These are phyloP conservation scores for Pseudopodoces humilis DNA, from an alignment of 2,113 vertebrate species.

Conservation along the genomic window DNA sequence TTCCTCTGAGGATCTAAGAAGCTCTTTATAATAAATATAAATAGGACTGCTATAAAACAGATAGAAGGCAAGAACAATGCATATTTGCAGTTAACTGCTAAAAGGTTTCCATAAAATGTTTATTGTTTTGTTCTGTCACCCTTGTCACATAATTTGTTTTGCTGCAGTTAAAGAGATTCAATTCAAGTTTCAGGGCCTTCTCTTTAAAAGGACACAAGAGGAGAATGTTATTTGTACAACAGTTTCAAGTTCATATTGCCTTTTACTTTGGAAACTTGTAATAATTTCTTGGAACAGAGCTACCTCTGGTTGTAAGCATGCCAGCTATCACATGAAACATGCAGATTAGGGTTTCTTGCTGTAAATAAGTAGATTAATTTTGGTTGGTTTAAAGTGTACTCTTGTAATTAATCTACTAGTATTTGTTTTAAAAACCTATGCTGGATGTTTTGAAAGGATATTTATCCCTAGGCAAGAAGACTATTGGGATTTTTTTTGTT, in stretches of 20 bases:
- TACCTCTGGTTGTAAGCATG: background rate
- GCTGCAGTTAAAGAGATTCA: background rate
- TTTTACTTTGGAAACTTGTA: conserved; percentile 21
- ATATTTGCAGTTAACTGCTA: background rate
- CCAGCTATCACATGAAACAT: conserved; percentile 11
- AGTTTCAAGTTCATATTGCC: background rate
- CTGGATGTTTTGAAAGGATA: conserved; percentile 50
- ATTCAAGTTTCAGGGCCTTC: background rate
- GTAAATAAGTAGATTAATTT: conserved; percentile 47
- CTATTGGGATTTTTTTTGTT: conserved; percentile 38
- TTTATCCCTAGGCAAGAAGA: conserved; percentile 40
- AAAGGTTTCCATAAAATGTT: background rate
- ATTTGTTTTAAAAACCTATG: conserved; percentile 54
- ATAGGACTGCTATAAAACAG: background rate
- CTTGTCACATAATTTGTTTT: background rate
- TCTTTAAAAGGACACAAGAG: background rate
- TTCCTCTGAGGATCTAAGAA: background rate
- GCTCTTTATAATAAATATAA: background rate
- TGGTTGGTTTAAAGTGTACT: conserved; percentile 16
- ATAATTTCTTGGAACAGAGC: conserved; percentile 24
- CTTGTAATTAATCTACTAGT: conserved; percentile 41
- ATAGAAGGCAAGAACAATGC: background rate
- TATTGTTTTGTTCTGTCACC: background rate
- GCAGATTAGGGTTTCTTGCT: conserved; percentile 38
- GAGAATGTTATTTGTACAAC: background rate